These are phyloP conservation scores for Tadarida brasiliensis DNA, from an alignment of 2,797 vertebrate species.

Conservation along the genomic window DNA sequence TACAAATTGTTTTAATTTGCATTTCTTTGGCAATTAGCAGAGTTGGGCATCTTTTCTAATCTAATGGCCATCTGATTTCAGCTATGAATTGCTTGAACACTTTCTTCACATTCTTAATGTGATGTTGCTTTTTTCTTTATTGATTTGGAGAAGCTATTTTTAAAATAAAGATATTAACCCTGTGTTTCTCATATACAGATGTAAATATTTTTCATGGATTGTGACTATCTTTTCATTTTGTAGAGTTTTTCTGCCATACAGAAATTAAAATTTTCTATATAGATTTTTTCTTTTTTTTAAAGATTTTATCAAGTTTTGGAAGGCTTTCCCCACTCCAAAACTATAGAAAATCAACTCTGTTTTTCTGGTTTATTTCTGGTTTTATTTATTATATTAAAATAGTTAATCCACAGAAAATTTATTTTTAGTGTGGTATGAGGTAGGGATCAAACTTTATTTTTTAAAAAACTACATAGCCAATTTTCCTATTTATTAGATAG, in stretches of 20 bases:
- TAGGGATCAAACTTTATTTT: background rate
- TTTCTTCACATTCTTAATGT: constrained; percentile 62
- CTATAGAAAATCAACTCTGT: background rate
- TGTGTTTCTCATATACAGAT: background rate
- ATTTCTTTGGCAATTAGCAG: constrained; percentile 66
- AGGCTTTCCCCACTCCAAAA: background rate
- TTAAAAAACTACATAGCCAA: background rate
- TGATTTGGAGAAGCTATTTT: constrained; percentile 56
- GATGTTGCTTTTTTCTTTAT: constrained; percentile 32
- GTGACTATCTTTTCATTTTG: constrained; percentile 4
- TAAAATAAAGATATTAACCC: constrained; percentile 63
- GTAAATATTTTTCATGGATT: background rate
- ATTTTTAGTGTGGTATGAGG: background rate
- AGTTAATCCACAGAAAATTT: constrained; percentile 26
- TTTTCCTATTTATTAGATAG: background rate
- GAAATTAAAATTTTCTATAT: background rate
- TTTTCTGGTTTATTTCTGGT: background rate
- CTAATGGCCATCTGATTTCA: constrained; percentile 60
- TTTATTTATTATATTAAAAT: constrained; percentile 40
- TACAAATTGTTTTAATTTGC: constrained; percentile 62
- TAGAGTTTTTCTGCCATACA: background rate
- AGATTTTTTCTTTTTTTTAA: background rate
- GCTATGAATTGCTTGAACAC: constrained; percentile 40
- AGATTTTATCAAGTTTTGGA: constrained; percentile 25
- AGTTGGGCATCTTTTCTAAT: constrained; percentile 63